Evolutionary conservation across 1,140 invertebrate species (phyloP).

Genomic region (Lepidostoma basale): DNA sequence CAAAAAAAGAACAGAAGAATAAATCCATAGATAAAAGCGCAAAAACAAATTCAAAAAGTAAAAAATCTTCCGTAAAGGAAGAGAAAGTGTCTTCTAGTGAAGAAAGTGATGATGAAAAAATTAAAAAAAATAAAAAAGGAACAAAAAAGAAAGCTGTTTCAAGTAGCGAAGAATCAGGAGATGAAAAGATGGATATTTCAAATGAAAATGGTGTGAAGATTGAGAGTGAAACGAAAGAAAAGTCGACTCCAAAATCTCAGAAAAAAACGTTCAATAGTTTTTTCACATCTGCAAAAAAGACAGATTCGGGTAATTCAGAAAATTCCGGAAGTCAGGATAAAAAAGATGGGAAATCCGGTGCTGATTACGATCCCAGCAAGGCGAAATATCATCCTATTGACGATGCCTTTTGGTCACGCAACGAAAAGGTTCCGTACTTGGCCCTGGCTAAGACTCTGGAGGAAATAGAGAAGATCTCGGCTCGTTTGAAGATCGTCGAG

Average conservation of each 20-base stretch:
- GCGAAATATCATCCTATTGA: conserved; percentile 88
- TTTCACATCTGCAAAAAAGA: conserved; percentile 15
- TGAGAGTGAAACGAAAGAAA: not conserved
- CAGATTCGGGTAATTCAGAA: not conserved
- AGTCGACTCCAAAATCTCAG: not conserved
- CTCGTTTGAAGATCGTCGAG: conserved; percentile 92
- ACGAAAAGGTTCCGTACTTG: conserved; percentile 88
- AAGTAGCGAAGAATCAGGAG: not conserved
- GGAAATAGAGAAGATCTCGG: conserved; percentile 87
- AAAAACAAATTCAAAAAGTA: conserved; percentile 17
- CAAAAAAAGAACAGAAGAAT: not conserved
- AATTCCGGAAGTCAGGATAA: not conserved
- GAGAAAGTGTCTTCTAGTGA: not conserved
- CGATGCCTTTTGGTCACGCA: conserved; percentile 84
- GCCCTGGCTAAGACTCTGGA: conserved; percentile 91
- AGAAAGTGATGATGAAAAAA: not conserved
- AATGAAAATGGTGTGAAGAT: not conserved
- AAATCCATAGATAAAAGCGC: not conserved
- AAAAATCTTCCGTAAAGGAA: not conserved
- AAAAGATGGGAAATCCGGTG: conserved; percentile 45
- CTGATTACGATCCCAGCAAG: conserved; percentile 78
- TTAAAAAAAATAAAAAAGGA: not conserved
- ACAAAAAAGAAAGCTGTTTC: not conserved
- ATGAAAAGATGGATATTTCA: not conserved
- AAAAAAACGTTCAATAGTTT: conserved; percentile 25